Evolutionary conservation across 2,113 vertebrate species (phyloP).

Genomic region (Pedetes capensis): DNA sequence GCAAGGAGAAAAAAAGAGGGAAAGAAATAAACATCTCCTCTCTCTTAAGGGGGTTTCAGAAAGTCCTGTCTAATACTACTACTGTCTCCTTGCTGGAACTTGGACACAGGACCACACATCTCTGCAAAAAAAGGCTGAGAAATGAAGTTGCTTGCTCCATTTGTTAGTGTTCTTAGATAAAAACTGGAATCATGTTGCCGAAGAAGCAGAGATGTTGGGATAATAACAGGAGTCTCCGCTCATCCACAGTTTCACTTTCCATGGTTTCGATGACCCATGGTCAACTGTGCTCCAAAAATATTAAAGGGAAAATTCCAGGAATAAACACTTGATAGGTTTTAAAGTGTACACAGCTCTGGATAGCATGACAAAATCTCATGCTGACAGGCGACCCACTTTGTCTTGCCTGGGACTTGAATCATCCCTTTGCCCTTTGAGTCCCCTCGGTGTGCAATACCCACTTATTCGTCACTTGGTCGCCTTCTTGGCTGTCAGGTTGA

Average conservation of each 20-base stretch:
- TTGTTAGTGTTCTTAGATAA: neutral
- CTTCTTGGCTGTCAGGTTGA: neutral
- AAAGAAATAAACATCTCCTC: neutral
- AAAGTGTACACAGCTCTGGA: neutral
- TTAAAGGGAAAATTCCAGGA: neutral
- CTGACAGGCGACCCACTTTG: neutral
- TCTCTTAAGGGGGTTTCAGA: neutral
- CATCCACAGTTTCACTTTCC: neutral
- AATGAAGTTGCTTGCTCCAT: neutral
- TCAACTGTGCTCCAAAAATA: neutral
- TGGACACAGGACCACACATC: neutral
- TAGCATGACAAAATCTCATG: neutral
- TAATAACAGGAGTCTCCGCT: too few relatives aligned
- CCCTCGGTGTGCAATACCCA: neutral
- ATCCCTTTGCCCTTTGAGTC: neutral
- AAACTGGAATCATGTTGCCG: neutral
- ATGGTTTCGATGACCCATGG: neutral
- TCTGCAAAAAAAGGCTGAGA: neutral
- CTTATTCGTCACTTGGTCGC: neutral
- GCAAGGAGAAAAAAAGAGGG: neutral
- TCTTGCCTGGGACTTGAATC: neutral
- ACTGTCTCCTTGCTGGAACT: neutral
- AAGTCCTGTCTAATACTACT: neutral
- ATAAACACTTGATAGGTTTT: neutral
- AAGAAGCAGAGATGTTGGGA: neutral